Base-by-base conservation (phyloP, 1,140 invertebrate species). In the Riptortus pedestris region DNA sequence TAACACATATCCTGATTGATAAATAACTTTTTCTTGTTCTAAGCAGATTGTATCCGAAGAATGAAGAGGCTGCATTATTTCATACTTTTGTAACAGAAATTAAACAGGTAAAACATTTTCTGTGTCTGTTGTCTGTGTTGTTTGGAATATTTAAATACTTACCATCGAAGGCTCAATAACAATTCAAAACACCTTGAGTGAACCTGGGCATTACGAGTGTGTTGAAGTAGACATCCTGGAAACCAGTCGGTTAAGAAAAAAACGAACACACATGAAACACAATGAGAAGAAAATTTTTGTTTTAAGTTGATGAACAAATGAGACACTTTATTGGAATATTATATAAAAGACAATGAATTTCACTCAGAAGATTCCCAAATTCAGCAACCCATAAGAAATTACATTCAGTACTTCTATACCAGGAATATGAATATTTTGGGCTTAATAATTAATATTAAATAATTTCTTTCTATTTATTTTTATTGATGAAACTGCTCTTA, bases 201-300 rank as follows among this genome's bases (percentile, higher is more conserved):
- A 55, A 55, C 51, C 51, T 55, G 51, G 51, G 24, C 51, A 55
- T 24, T 24, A 24, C 18, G 51, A 24, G 18, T 55, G 18, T 24
- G 51, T 26, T 24, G 51, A 24, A 24, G 51, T 24, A 24, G 51
- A 24, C 51, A 55, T 22, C 51, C 51, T 55, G 51, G 51, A 55
- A 55, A 55, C 51, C 51, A 55, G 51, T 55, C 9, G 51, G 51
- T 55, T 55, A 55, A 24, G 24, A 47, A 22, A 55, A 55, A 55
- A 55, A 55, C 51, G 51, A 22, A 55, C 51, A 55, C 51, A 55
- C 51, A 55, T 55, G 51, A 55, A 55, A 55, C 51, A 55, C 51
- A 55, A 55, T 55, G 51, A 55, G 20, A 55, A 55, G 20, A 55
- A 26, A 47, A 47, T 47, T 47, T 55, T 55, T 55, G 51, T 22